These are phyloP conservation scores for Sphenopsis melanotis DNA, from an alignment of 2,797 vertebrate species.

Conservation along the genomic window DNA sequence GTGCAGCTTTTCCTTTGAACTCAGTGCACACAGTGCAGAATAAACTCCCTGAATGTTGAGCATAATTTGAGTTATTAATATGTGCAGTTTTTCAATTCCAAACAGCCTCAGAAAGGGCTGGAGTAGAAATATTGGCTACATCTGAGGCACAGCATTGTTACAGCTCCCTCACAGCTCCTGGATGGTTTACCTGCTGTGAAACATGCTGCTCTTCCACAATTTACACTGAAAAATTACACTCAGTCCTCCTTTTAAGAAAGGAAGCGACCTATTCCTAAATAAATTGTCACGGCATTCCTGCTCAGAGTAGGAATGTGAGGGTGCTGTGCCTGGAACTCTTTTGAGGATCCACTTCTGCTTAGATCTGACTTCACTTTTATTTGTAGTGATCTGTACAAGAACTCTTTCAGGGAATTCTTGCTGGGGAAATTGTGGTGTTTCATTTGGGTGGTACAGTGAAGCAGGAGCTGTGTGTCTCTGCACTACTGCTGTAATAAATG, in stretches of 20 bases:
- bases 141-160: rapidly evolving
- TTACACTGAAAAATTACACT: background rate
- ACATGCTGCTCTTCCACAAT: background rate
- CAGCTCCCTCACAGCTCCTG: background rate
- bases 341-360: background rate
- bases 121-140: background rate
- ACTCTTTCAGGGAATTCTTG: background rate
- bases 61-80: background rate
- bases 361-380: background rate
- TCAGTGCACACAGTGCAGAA: background rate
- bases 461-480: background rate
- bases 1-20: background rate
- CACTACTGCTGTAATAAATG: background rate
- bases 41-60: background rate
- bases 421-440: background rate
- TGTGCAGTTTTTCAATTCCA: background rate
- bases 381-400: background rate
- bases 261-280: background rate
- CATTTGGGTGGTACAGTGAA: background rate
- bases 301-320: background rate
- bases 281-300: background rate
- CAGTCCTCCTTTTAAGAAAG: background rate
- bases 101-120: background rate
- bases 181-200: background rate
- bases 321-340: background rate